These are phyloP conservation scores for Diplazon laetatorius DNA, from an alignment of 2,888 invertebrate genomes.

Conservation along the genomic window DNA sequence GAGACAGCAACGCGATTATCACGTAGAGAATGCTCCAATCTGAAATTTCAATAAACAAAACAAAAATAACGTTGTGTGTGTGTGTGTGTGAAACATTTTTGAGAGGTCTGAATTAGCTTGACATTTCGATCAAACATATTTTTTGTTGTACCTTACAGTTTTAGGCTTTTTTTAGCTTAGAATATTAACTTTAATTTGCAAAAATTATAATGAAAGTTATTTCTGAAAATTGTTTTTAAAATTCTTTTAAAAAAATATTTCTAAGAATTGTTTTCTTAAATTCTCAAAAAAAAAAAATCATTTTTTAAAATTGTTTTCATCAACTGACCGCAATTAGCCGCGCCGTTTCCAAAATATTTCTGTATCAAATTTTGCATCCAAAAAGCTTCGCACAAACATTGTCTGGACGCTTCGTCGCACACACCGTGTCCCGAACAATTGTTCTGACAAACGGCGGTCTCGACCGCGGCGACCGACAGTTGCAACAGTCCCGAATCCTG, in stretches of 20 bases:
- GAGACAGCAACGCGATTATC: conserved; percentile 87
- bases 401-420: conserved; percentile 92
- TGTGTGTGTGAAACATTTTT: too few species aligned
- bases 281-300: conserved; percentile 76
- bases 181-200: too few species aligned
- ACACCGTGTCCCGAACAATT: conserved; percentile 95
- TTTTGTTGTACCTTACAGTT: too few species aligned
- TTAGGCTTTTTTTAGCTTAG: too few species aligned
- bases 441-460: conserved; percentile 95
- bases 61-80: too few species aligned
- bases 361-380: conserved; percentile 96
- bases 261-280: too few species aligned
- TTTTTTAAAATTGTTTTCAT: conserved; percentile 69
- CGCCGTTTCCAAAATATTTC: conserved; percentile 86
- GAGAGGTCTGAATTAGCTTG: too few species aligned
- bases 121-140: too few species aligned
- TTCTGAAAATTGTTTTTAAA: too few species aligned
- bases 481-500: conserved; percentile 89
- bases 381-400: conserved; percentile 96
- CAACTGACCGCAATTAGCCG: conserved; percentile 90
- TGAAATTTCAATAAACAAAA: conserved; percentile 78
- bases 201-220: too few species aligned
- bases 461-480: conserved; percentile 89
- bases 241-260: conserved; percentile 66
- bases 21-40: conserved; percentile 98